Base-by-base conservation (phyloP, 2,888 invertebrate genomes). In the Xestia ashworthii region DNA sequence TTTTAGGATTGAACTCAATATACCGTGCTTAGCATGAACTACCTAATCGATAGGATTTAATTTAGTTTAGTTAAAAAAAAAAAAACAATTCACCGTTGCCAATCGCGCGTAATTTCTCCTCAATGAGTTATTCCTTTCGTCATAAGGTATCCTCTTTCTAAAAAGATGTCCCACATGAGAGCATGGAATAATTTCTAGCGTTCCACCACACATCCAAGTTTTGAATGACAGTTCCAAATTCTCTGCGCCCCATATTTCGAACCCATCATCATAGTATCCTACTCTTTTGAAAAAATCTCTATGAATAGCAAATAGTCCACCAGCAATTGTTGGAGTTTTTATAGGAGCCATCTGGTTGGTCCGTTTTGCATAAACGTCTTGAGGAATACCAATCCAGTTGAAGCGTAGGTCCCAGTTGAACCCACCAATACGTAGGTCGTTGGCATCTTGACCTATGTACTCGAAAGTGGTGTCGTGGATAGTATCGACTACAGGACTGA, bases 171-270 rank as follows among this genome's bases (percentile, higher is more conserved):
- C 99, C 46, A 99, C 99, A 95, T 99, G 99, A 16, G 99, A 99
- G 94, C 99, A 99, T 3, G 99, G 99, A n/a, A 99, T 98, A 84
- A 99, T 99, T 95, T 99, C 99, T 91, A 99, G 95, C 0, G 98
- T 98, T 8, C 99, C 99, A 55, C 99, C 99, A 91, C 99, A 99
- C 99, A 99, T 99, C 99, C 99, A 99, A 0, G 99, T 98, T 97
- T 99, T 99, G 95, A 99, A 99, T 3, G 99, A 99, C 60, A 99
- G 95, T 94, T 99, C 99, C 84, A 99, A 96, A 95, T 99, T 99
- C 94, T 99, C 99, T 64, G 99, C 99, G 74, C 99, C 99, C 99
- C 99, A 99, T 89, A 99, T 99, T 93, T 99, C 99, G 96, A 99
- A 99, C 19, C 99, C 99, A 55, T 98, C 98, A 95, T 99, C 99